These are phyloP conservation scores for Murina feae DNA, from an alignment of 2,113 vertebrate species.

Conservation along the genomic window DNA sequence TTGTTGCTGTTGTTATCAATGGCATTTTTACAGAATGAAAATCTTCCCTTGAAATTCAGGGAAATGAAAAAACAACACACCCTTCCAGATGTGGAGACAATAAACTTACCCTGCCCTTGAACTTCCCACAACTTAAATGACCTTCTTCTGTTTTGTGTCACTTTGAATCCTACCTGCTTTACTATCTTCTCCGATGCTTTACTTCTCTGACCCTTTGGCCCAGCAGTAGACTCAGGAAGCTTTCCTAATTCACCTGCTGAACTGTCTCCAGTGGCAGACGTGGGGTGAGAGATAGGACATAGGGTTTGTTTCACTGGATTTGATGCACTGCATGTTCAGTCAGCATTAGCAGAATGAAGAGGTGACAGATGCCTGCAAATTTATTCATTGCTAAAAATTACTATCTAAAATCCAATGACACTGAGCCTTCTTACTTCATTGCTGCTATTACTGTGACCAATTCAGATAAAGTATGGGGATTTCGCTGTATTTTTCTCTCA, in stretches of 20 bases:
- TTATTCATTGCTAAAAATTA: neutral
- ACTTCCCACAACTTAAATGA: neutral
- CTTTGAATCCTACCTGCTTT: neutral
- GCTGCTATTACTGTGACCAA: neutral
- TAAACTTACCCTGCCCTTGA: constrained; percentile 34
- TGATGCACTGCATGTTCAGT: neutral
- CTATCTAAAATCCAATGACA: neutral
- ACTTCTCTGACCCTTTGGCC: neutral
- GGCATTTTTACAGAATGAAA: constrained; percentile 35
- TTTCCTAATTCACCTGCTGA: neutral
- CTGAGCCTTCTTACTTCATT: neutral
- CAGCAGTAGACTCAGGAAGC: neutral
- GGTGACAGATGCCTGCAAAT: neutral
- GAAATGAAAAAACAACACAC: constrained; percentile 52
- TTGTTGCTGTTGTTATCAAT: neutral
- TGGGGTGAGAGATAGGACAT: fast-evolving
- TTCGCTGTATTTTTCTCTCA: neutral
- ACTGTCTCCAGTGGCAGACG: neutral
- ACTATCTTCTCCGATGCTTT: neutral
- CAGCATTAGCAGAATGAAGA: neutral
- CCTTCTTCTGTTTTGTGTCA: neutral
- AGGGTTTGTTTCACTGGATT: neutral
- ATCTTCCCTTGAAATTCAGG: constrained; percentile 52
- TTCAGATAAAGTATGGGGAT: neutral
- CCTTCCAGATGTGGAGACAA: constrained; percentile 44